Conservation (phyloP, 2,888 invertebrate species). For the Mantis religiosa region DNA sequence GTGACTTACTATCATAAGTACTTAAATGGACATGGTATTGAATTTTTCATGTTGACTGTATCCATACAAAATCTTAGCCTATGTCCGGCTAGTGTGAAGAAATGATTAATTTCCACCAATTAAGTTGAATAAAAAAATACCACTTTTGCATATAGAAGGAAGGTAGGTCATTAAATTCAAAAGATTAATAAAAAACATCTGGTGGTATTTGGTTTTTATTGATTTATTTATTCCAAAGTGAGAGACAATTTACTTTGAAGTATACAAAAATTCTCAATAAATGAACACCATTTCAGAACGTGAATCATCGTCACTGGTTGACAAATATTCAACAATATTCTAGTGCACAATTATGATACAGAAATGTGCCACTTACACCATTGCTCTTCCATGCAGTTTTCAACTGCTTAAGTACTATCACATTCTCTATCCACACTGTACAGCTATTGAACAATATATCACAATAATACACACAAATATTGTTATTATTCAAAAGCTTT, state of each 20-base stretch:
- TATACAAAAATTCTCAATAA: not conserved
- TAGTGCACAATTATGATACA: not conserved
- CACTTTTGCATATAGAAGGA: too few species aligned
- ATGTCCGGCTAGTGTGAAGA: too few species aligned
- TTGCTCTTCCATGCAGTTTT: not conserved
- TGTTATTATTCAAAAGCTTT: not conserved
- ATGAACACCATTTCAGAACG: not conserved
- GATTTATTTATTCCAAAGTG: not conserved
- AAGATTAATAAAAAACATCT: too few species aligned
- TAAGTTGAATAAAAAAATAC: too few species aligned
- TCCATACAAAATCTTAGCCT: too few species aligned
- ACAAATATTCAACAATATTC: too few species aligned
- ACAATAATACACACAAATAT: not conserved
- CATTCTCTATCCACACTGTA: not conserved
- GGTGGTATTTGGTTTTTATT: not conserved
- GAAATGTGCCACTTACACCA: not conserved
- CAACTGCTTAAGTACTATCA: not conserved
- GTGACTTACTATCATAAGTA: too few species aligned
- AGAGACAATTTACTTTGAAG: not conserved
- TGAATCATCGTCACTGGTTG: not conserved
- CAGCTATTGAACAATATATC: not conserved
- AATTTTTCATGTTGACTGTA: too few species aligned
- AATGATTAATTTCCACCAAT: too few species aligned
- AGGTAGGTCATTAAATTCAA: too few species aligned
- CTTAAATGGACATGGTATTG: too few species aligned